Evolutionary conservation across 2,113 vertebrate species (phyloP).

Genomic region (Microtus ochrogaster): DNA sequence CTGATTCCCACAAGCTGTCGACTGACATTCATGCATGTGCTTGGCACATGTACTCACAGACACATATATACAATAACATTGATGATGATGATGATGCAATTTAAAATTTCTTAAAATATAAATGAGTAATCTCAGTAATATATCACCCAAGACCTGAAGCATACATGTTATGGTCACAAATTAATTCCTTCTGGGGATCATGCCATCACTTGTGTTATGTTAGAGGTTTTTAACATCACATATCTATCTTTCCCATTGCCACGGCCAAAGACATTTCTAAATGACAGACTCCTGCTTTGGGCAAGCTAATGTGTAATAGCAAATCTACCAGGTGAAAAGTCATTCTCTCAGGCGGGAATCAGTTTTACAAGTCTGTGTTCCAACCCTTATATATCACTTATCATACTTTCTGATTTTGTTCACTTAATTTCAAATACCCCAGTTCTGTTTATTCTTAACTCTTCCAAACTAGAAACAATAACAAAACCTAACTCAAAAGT

Average conservation of each 20-base stretch:
- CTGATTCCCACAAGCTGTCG: background rate
- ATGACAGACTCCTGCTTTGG: background rate
- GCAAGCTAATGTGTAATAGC: background rate
- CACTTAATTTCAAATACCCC: background rate
- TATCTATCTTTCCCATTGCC: background rate
- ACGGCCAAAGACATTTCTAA: background rate
- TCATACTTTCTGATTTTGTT: slow-evolving; percentile 14
- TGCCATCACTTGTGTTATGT: accelerated
- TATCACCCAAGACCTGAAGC: background rate
- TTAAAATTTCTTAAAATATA: background rate
- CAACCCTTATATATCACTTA: background rate
- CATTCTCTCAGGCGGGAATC: background rate
- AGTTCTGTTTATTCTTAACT: background rate
- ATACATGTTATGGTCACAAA: background rate
- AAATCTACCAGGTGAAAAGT: background rate
- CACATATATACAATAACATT: background rate
- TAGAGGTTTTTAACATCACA: background rate
- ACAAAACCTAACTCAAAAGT: background rate
- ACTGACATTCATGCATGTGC: background rate
- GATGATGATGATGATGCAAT: background rate
- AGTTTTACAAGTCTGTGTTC: background rate
- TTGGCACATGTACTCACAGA: background rate
- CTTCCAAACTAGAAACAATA: background rate
- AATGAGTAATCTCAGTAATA: background rate
- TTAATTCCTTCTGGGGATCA: background rate